A percentile compares a stretch with the other conserved stretches of the same genome.
These are phyloP conservation scores for Megaleporinus macrocephalus DNA, from an alignment of 2,113 vertebrate genomes.

Conservation along the genomic window DNA sequence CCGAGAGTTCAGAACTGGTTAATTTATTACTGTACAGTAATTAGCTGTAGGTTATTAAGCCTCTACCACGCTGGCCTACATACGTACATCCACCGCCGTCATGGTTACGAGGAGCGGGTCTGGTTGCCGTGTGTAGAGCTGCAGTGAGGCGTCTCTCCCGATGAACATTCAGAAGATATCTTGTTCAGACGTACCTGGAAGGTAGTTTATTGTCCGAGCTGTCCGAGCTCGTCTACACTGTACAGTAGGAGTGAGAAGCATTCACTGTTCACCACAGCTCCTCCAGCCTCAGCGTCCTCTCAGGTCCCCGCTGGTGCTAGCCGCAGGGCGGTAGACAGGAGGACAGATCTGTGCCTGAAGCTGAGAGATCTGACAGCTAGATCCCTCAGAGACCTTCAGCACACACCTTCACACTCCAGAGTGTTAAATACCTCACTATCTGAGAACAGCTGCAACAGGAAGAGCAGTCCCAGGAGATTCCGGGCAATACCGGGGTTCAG, in stretches of 20 bases:
- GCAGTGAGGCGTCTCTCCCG: background rate
- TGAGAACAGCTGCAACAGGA: conserved; percentile 6
- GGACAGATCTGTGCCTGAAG: conserved; percentile 28
- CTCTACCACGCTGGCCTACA: too few species aligned
- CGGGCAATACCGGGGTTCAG: background rate
- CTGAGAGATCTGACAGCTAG: conserved; percentile 23
- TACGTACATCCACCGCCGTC: too few species aligned
- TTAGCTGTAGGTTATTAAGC: too few species aligned
- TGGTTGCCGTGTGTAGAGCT: background rate
- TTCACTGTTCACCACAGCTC: conserved; percentile 4
- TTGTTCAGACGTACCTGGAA: background rate
- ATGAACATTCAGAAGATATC: background rate
- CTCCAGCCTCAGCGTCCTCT: background rate
- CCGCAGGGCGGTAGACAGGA: conserved; percentile 22
- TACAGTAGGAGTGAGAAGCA: background rate
- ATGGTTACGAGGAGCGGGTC: background rate
- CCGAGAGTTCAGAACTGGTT: too few species aligned
- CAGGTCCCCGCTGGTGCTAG: background rate
- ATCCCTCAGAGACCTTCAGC: conserved; percentile 27
- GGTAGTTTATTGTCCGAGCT: background rate
- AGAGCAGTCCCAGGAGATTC: background rate
- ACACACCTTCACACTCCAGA: conserved; percentile 1
- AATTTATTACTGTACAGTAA: too few species aligned
- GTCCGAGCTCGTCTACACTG: too few species aligned
- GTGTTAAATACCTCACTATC: conserved; percentile 25